Evolutionary conservation across 2,888 invertebrate species (phyloP).

Genomic region (Archips xylosteana): DNA sequence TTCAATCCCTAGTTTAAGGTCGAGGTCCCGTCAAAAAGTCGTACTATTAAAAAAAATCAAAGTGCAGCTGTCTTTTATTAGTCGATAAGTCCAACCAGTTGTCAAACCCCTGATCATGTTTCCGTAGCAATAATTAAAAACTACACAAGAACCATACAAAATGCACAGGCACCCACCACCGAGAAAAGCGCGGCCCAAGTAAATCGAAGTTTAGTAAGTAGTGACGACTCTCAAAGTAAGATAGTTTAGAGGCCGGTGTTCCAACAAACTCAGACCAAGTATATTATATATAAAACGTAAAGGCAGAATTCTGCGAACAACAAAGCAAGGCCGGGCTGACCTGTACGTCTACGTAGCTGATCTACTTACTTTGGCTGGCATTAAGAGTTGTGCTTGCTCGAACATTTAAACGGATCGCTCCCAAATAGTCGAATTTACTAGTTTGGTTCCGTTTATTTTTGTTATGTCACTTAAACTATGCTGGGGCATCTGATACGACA

Average conservation of each 20-base stretch:
- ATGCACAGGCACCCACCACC: slow-evolving; percentile 25
- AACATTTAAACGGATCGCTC: too few relatives aligned
- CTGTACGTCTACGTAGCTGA: too few relatives aligned
- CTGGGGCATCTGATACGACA: too few relatives aligned
- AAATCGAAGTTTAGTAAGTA: background rate
- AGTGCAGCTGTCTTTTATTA: background rate
- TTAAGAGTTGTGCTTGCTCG: too few relatives aligned
- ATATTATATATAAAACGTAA: too few relatives aligned
- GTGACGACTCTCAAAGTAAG: background rate
- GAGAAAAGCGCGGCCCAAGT: slow-evolving; percentile 2
- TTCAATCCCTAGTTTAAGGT: background rate
- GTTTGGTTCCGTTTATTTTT: too few relatives aligned
- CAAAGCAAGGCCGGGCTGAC: too few relatives aligned
- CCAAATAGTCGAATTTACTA: too few relatives aligned
- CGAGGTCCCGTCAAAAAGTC: background rate
- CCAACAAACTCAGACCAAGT: too few relatives aligned
- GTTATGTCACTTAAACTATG: too few relatives aligned
- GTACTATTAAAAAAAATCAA: background rate
- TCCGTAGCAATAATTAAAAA: slow-evolving; percentile 2
- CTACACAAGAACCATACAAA: slow-evolving; percentile 19
- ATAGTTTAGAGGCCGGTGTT: too few relatives aligned
- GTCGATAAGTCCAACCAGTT: background rate
- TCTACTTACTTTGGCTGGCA: background rate
- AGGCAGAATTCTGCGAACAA: too few relatives aligned
- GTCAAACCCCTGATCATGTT: slow-evolving; percentile 1